Base-by-base conservation (phyloP, 1,140 invertebrate species). In the Lamellibrachia luymesi region DNA sequence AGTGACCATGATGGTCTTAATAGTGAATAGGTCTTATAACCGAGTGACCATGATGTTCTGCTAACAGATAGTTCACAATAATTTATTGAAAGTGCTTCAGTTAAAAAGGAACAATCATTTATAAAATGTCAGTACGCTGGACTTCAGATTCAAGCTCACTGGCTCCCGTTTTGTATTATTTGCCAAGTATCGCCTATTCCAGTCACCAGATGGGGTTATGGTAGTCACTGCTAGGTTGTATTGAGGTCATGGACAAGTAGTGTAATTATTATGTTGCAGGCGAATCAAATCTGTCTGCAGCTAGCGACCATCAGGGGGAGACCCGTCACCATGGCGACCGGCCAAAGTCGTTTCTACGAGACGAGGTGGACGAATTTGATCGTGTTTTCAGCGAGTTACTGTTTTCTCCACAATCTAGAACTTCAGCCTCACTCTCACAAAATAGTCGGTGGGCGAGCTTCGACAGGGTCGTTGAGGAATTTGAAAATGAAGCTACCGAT, bases 271-370 rank as follows among this genome's bases (percentile, higher is more conserved):
- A 80, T 80, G 64, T 80, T 80, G 64, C 64, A 80, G 64, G 64
- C 64, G 64, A 80, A 80, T 10, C 64, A 80, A 80, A 80, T 80
- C 64, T 80, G 17, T 80, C 64, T 80, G 64, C 64, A 80, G 64
- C 13, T 80, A 80, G 64, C 64, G 17, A 22, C 64, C 64, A 80
- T 22, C 7, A 22, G 25, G 64, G 64, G 17, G 64, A 80, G 64
- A 10, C 64, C 13, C 64, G n/a, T 91, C 13, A 17, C 22, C 4
- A 25, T 64, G 49, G 56, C 52, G 38, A 17, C 22, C 89, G 93
- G 51, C 93, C 93, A 38, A 93, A 93, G 90, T 93, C 93, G 7
- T 93, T 93, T 52, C 93, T 93, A 51, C 93, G 90, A 51, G 93
- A 93, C 38, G 93, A 93, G 51, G 51, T 93, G 90, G 50, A 93